Evolutionary conservation across 2,888 invertebrate genomes (phyloP).

Genomic region (Heterodera filipjevi): DNA sequence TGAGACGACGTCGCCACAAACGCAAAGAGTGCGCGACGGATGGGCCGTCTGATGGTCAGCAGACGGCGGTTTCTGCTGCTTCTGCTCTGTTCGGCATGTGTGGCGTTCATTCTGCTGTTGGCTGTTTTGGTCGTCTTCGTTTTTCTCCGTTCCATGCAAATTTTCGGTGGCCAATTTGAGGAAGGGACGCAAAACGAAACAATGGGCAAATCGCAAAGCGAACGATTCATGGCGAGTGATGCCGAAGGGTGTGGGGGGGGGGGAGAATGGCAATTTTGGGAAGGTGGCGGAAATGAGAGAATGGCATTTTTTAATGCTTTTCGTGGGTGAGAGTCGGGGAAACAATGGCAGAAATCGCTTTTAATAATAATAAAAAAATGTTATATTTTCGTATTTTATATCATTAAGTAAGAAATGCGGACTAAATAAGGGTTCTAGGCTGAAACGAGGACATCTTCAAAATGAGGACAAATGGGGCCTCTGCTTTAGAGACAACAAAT

Average conservation of each 20-base stretch:
- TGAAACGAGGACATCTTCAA: too few relatives aligned
- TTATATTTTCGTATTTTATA: too few relatives aligned
- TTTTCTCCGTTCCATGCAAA: conserved; percentile 5
- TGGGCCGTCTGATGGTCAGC: neutral
- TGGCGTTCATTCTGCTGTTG: conserved; percentile 6
- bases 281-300: too few relatives aligned
- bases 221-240: neutral
- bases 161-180: neutral
- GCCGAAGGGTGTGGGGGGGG: neutral
- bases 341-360: too few relatives aligned
- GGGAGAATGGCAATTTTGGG: neutral
- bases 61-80: neutral
- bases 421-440: too few relatives aligned
- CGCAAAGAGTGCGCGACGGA: neutral
- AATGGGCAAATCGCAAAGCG: neutral
- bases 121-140: neutral
- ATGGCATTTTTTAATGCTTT: too few relatives aligned
- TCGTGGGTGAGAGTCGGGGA: too few relatives aligned
- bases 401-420: too few relatives aligned
- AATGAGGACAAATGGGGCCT: too few relatives aligned
- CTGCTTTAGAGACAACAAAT: too few relatives aligned
- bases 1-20: neutral
- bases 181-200: neutral
- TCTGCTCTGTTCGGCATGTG: neutral
- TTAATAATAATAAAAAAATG: too few relatives aligned